Evolutionary conservation across 1,140 invertebrate genomes (phyloP), one percentile per base, ranked within the genome.

Genomic region (Aphelinus atriplicis): DNA sequence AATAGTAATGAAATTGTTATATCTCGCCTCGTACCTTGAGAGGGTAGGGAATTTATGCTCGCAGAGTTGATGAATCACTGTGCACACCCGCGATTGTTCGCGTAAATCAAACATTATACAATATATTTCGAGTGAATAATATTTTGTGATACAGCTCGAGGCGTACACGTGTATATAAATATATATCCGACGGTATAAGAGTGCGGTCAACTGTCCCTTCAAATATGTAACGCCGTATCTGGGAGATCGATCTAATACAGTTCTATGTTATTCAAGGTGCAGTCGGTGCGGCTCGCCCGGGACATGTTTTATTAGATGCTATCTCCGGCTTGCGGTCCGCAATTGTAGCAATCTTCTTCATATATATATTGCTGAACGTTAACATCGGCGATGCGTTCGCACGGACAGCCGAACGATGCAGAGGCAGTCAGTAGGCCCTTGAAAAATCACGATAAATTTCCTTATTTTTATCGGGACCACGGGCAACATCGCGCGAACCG

Each of bases 381-480:
- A 60, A 10, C 58, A 50, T 70, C 55, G 1, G 9, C 56, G 6
- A 69, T 57, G 47, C 3, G 53, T 43, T 58, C 66, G 43, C 55
- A 48, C 46, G 55, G 46, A 7, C 2, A 56, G 3, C 1, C 43
- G n/a, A 68, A 58, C 45, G 66, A 68, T 68, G 10, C 66, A 42
- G 66, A 43, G 58, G 43, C 66, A 57, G 56, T n/a, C 5, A 60
- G 9, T 56, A 42, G 50, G 48, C 62, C 46, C 51, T 51, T 62
- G 64, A 72, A 73, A 77, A 73, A 74, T 77, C 71, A 9, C 71
- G 63, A 73, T 73, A 73, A 73, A 73, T 77, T 74, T 77, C 46
- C 62, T 71, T 61, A 62, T 60, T 74, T 73, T 74, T 77, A 73
- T 74, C 62, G 58, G n/a, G 45, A 66, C 7, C 9, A 2, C 51